Conservation (phyloP, 1,140 invertebrate species). For the Dinothrombium tinctorium region DNA sequence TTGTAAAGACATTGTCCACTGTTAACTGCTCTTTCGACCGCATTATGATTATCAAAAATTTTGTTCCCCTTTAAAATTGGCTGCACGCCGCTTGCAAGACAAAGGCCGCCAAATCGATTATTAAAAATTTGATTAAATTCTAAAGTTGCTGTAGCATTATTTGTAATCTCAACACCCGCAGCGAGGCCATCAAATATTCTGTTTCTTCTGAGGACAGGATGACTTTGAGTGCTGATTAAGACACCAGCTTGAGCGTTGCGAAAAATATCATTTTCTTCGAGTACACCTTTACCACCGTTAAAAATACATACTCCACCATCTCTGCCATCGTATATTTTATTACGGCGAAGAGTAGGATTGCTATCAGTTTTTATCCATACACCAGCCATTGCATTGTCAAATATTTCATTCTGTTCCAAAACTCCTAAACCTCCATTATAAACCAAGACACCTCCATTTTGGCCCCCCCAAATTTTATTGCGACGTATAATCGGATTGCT, state of each 20-base stretch:
- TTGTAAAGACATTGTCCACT: slow-evolving; percentile 96
- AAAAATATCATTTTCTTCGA: slow-evolving; percentile 81
- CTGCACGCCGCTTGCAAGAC: slow-evolving; percentile 83
- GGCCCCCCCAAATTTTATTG: slow-evolving; percentile 98
- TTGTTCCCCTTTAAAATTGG: slow-evolving; percentile 87
- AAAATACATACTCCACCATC: slow-evolving; percentile 18
- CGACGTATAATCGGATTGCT: slow-evolving; percentile 89
- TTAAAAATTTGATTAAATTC: slow-evolving; percentile 91
- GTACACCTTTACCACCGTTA: slow-evolving; percentile 75
- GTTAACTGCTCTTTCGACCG: slow-evolving; percentile 84
- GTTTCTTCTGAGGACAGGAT: slow-evolving; percentile 66
- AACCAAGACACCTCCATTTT: slow-evolving; percentile 95
- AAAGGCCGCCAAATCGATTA: slow-evolving; percentile 91
- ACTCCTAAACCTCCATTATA: slow-evolving; percentile 88
- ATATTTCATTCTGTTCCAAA: slow-evolving; percentile 95
- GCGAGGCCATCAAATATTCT: slow-evolving; percentile 91
- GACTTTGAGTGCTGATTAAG: slow-evolving; percentile 81
- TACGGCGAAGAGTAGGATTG: slow-evolving; percentile 50
- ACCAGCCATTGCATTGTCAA: slow-evolving; percentile 98
- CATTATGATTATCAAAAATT: slow-evolving; percentile 94
- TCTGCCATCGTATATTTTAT: slow-evolving; percentile 93
- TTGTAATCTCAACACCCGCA: slow-evolving; percentile 94
- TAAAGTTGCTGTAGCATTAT: slow-evolving; percentile 86
- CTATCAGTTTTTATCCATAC: slow-evolving; percentile 99
- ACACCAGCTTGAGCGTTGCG: slow-evolving; percentile 95